phyloP scores from a whole-genome alignment of 2,797 vertebrate genomes.

The Myotis findleyi region DNA sequence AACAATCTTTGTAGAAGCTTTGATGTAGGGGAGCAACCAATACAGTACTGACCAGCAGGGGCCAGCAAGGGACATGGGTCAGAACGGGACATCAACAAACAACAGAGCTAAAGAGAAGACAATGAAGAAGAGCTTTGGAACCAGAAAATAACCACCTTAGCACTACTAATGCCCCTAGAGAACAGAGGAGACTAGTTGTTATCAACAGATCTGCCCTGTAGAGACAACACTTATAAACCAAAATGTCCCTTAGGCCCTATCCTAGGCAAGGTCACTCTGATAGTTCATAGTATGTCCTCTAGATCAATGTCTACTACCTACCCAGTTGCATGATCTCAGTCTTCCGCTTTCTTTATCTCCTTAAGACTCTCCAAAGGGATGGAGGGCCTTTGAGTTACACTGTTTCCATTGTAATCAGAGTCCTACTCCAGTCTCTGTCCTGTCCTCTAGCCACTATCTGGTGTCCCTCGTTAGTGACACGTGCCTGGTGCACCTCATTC shows the following conservation, averaged over 20 bases:
- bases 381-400: not conserved
- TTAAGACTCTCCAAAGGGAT: not conserved
- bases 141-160: not conserved
- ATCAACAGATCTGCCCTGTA: not conserved
- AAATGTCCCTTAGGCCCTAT: not conserved
- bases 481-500: not conserved
- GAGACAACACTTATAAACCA: not conserved
- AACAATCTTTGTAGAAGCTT: not conserved
- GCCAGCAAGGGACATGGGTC: not conserved
- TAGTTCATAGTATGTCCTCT: not conserved
- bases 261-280: not conserved
- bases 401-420: not conserved
- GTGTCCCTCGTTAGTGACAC: not conserved
- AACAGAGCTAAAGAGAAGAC: constrained; percentile 25
- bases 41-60: not conserved
- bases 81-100: not conserved
- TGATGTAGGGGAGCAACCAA: not conserved
- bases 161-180: not conserved
- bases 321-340: not conserved
- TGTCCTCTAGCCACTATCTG: not conserved
- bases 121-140: not conserved
- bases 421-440: not conserved
- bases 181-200: not conserved
- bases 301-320: not conserved
- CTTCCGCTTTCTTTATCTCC: not conserved